phyloP scores from a whole-genome alignment of 2,797 vertebrate genomes.

The Enteromius paludinosus region DNA sequence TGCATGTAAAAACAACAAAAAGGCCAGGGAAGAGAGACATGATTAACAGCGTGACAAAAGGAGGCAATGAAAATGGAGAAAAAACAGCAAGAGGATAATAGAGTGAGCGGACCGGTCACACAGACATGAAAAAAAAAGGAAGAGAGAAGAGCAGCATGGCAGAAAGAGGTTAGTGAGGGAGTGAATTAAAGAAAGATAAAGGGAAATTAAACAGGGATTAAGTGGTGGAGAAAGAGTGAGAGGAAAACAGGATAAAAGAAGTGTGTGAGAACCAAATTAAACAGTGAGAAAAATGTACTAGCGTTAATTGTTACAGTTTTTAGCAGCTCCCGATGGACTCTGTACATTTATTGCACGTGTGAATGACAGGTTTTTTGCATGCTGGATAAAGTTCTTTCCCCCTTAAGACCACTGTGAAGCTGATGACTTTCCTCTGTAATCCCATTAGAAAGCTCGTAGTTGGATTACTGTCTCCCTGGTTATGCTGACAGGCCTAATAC shows the following conservation, averaged over 20 bases:
- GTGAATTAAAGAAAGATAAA: slow-evolving; percentile 5
- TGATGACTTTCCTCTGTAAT: slow-evolving; percentile 45
- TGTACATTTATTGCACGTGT: background rate
- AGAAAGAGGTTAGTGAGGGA: slow-evolving; percentile 1
- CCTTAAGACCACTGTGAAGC: slow-evolving; percentile 31
- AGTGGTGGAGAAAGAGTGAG: background rate
- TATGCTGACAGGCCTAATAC: slow-evolving; percentile 39
- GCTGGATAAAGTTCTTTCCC: background rate
- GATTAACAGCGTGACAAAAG: background rate
- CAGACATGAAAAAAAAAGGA: background rate
- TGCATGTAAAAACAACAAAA: background rate
- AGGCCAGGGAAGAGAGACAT: background rate
- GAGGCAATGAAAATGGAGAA: background rate
- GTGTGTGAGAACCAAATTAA: slow-evolving; percentile 12
- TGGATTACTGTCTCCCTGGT: slow-evolving; percentile 43
- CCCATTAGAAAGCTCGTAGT: slow-evolving; percentile 44
- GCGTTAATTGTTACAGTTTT: slow-evolving; percentile 8
- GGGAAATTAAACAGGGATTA: slow-evolving; percentile 9
- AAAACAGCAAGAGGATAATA: background rate
- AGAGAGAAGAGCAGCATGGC: background rate
- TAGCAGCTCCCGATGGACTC: background rate
- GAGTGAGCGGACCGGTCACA: background rate
- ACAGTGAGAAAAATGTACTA: background rate
- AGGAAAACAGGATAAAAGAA: background rate
- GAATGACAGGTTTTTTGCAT: background rate